These are phyloP conservation scores for Haemorhous mexicanus DNA, from an alignment of 2,113 vertebrate genomes.

Conservation along the genomic window DNA sequence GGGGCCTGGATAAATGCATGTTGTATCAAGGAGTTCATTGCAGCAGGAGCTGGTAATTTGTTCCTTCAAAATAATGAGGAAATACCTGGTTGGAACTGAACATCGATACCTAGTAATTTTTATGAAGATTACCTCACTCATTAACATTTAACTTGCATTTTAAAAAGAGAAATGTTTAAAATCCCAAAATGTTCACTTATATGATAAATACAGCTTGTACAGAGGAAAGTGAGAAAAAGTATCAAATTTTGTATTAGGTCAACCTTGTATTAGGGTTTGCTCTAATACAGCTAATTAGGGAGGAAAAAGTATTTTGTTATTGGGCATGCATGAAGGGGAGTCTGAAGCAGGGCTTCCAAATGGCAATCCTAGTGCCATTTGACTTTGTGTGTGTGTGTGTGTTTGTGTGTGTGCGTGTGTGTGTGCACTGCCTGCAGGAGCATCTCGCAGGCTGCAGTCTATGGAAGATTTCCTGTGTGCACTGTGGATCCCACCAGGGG, in stretches of 20 bases:
- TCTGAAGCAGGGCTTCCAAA: not conserved
- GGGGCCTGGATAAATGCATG: slow-evolving; percentile 36
- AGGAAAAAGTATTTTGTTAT: not conserved
- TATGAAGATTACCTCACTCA: slow-evolving; percentile 41
- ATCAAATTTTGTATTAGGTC: not conserved
- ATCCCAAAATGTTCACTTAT: not conserved
- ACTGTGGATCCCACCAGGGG: not conserved
- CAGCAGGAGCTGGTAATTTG: not conserved
- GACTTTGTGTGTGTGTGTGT: not conserved
- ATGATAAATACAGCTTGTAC: not conserved
- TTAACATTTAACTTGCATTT: slow-evolving; percentile 29
- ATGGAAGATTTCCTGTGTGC: not conserved
- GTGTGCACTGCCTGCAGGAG: no score
- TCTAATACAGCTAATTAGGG: slow-evolving; percentile 9
- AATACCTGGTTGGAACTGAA: slow-evolving; percentile 5
- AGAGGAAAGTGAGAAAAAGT: not conserved
- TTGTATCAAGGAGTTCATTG: slow-evolving; percentile 26
- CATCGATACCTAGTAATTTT: not conserved
- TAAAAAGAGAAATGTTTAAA: slow-evolving; percentile 11
- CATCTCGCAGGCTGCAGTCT: not conserved
- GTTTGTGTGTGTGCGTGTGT: no score
- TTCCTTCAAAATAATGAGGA: slow-evolving; percentile 44
- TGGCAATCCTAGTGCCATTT: not conserved
- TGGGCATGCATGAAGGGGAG: not conserved
- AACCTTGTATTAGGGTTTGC: not conserved